Conservation (phyloP, 2,888 invertebrate species). For the Euzetes globulus region DNA sequence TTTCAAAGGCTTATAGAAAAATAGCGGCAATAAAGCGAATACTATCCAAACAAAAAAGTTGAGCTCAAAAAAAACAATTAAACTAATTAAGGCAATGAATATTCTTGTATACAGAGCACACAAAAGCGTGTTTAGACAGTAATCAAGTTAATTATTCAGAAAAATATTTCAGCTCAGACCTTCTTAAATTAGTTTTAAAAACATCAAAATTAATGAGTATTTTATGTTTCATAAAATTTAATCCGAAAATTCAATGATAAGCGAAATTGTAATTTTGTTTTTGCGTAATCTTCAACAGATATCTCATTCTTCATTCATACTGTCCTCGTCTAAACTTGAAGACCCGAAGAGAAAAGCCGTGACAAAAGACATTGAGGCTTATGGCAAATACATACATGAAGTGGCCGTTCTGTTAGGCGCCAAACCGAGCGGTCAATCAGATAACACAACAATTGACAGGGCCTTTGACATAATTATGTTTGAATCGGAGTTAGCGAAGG, state of each 20-base stretch:
- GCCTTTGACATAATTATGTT: conserved; percentile 3
- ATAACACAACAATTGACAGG: background rate
- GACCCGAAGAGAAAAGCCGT: background rate
- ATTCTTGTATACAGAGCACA: no score
- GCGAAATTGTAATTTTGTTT: background rate
- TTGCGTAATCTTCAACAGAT: background rate
- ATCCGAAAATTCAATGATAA: background rate
- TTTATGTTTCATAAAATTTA: no score
- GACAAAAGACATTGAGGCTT: background rate
- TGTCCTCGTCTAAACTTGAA: background rate
- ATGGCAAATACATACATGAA: conserved; percentile 8
- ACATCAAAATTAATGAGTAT: no score
- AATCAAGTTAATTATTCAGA: no score
- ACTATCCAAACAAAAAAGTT: no score
- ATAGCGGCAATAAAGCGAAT: no score
- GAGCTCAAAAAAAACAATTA: no score
- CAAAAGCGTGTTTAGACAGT: no score
- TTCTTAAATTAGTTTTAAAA: no score
- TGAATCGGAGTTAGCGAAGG: conserved; percentile 23
- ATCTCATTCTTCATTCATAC: conserved; percentile 13
- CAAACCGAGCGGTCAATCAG: background rate
- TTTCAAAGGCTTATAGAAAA: no score
- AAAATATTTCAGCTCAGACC: no score
- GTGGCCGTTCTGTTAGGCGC: conserved; percentile 18
- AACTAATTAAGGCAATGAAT: no score